These are phyloP conservation scores for Martes martes DNA, from an alignment of 2,113 vertebrate species.

Conservation along the genomic window DNA sequence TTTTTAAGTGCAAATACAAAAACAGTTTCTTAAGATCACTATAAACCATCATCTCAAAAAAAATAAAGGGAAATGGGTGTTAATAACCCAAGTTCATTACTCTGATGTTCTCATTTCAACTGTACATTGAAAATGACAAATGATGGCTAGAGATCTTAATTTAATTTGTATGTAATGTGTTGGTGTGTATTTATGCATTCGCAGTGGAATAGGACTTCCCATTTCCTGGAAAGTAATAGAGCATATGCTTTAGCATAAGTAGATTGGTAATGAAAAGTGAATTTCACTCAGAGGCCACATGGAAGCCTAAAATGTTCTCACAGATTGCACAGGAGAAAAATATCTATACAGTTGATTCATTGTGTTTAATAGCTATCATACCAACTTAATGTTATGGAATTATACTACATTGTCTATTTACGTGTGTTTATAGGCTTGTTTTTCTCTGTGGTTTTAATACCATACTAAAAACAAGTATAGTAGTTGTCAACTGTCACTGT, in stretches of 20 bases:
- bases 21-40: background rate
- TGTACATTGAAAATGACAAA: background rate
- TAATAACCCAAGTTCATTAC: background rate
- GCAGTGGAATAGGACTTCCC: background rate
- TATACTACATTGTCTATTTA: background rate
- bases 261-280: slow-evolving; percentile 40
- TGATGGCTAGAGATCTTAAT: background rate
- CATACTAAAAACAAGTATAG: background rate
- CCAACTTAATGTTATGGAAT: background rate
- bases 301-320: slow-evolving; percentile 5
- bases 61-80: background rate
- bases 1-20: background rate
- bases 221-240: slow-evolving; percentile 40
- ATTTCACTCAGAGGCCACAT: slow-evolving; percentile 28
- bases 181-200: background rate
- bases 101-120: slow-evolving; percentile 21
- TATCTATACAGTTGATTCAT: background rate
- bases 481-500: too few relatives aligned
- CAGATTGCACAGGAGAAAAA: background rate
- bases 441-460: background rate
- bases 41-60: background rate
- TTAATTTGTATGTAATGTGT: background rate
- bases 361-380: background rate
- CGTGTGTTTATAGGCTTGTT: background rate
- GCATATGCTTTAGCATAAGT: slow-evolving; percentile 40